A percentile compares a stretch with the other conserved stretches of the same genome.
phyloP scores from a whole-genome alignment of 2,797 vertebrate species.

The Nyctibius grandis region DNA sequence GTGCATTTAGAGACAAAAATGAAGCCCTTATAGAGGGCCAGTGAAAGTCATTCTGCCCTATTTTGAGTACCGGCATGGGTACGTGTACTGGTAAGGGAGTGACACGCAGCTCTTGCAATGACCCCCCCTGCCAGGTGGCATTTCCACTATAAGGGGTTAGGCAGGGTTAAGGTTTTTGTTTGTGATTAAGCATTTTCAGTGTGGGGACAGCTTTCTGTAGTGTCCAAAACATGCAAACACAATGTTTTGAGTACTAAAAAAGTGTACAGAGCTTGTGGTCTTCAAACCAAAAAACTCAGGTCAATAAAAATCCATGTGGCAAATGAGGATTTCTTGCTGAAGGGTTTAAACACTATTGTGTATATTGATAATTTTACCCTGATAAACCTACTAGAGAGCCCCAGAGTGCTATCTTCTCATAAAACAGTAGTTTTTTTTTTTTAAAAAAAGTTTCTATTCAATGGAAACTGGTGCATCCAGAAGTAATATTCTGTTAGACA shows the following conservation, averaged over 20 bases:
- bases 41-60: neutral
- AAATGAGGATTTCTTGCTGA: neutral
- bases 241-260: neutral
- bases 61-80: neutral
- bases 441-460: neutral
- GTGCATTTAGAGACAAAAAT: neutral
- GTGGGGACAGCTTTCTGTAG: neutral
- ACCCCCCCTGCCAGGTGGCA: too few species aligned
- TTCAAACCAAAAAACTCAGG: neutral
- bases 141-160: neutral
- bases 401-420: neutral
- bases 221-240: neutral
- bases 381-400: neutral
- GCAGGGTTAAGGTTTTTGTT: neutral
- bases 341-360: neutral
- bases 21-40: neutral
- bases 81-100: neutral
- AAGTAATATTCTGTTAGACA: neutral
- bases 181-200: neutral
- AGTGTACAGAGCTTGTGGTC: neutral
- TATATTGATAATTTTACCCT: neutral
- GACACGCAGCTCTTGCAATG: neutral
- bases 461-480: neutral
- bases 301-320: neutral
- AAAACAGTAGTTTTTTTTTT: neutral